phyloP scores from a whole-genome alignment of 2,113 vertebrate species.

The Arvicanthis niloticus region DNA sequence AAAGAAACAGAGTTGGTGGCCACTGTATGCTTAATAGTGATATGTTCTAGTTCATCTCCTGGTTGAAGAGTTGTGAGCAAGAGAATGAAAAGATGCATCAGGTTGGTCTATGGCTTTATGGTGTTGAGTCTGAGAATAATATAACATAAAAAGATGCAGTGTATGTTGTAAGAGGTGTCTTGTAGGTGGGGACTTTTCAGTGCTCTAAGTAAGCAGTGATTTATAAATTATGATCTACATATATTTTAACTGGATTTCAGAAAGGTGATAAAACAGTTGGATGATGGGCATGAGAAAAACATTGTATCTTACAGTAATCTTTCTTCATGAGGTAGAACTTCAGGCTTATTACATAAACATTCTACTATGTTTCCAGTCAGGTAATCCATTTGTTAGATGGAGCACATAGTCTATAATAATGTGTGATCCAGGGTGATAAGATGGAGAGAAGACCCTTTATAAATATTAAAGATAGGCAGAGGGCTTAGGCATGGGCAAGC shows the following conservation, averaged over 20 bases:
- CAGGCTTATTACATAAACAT: neutral
- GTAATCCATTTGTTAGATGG: neutral
- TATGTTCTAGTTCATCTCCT: neutral
- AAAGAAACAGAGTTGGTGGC: neutral
- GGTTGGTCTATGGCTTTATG: neutral
- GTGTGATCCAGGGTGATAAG: neutral
- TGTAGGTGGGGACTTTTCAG: neutral
- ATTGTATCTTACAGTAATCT: neutral
- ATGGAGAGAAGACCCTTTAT: neutral
- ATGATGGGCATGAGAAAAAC: neutral
- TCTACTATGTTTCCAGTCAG: neutral
- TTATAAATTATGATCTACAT: neutral
- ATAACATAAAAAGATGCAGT: neutral
- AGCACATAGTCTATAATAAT: neutral
- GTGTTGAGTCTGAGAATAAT: neutral
- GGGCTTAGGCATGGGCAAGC: neutral
- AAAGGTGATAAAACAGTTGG: neutral
- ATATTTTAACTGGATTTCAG: neutral
- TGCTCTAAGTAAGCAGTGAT: neutral
- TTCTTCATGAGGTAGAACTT: neutral
- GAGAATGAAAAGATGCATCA: neutral
- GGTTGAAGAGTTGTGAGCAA: neutral
- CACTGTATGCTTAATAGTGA: neutral
- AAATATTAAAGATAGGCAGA: neutral
- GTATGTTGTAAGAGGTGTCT: neutral